These are phyloP conservation scores for Bombus difficillimus DNA, from an alignment of 1,140 invertebrate genomes.

Conservation along the genomic window DNA sequence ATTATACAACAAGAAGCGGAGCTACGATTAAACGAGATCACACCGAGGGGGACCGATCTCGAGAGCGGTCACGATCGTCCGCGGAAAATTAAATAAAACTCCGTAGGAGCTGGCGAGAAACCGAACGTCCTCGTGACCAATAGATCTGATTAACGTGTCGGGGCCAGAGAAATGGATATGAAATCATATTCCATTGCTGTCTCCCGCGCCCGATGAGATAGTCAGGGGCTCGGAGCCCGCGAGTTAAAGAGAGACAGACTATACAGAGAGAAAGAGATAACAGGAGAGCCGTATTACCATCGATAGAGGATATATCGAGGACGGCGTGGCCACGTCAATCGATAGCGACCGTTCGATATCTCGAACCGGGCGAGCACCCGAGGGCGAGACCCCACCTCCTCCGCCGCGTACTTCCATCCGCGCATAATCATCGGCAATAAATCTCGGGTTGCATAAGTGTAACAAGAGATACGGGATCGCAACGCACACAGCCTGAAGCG, in stretches of 20 bases:
- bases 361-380: slow-evolving; percentile 60
- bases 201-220: slow-evolving; percentile 13
- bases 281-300: slow-evolving; percentile 39
- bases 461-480: slow-evolving; percentile 82
- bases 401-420: slow-evolving; percentile 75
- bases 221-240: not conserved
- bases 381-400: slow-evolving; percentile 63
- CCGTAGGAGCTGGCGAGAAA: not conserved
- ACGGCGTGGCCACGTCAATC: slow-evolving; percentile 72
- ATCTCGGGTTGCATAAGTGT: slow-evolving; percentile 83
- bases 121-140: slow-evolving; percentile 50
- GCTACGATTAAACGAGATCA: not conserved
- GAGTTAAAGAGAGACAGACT: not conserved
- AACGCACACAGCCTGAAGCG: slow-evolving; percentile 81
- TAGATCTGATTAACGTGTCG: slow-evolving; percentile 48
- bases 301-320: slow-evolving; percentile 61
- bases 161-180: slow-evolving; percentile 53
- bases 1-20: not conserved
- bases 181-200: slow-evolving; percentile 51
- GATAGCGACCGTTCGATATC: slow-evolving; percentile 73
- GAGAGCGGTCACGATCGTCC: slow-evolving; percentile 30
- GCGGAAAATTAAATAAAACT: slow-evolving; percentile 51
- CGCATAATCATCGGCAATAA: slow-evolving; percentile 79
- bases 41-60: not conserved
- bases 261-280: not conserved